Conservation (phyloP, 2,113 vertebrate species). For the Thryonomys swinderianus region DNA sequence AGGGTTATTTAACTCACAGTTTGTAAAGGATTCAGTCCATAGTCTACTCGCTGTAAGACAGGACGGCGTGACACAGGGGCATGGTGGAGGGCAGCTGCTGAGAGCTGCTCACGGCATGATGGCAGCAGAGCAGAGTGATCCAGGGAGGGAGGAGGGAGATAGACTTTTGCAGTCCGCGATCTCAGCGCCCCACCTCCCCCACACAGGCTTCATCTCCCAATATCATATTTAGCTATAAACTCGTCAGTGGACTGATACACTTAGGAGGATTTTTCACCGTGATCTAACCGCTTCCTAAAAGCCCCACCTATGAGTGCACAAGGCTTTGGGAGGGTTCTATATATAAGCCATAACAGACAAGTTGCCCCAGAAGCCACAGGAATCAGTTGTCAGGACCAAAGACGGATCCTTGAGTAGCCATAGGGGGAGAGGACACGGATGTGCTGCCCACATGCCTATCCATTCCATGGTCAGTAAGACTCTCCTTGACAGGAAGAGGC, state of each 20-base stretch:
- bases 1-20: background rate
- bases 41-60: background rate
- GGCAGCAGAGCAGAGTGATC: background rate
- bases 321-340: background rate
- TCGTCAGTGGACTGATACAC: background rate
- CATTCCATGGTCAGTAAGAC: background rate
- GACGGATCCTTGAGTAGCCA: background rate
- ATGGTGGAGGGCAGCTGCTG: background rate
- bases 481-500: background rate
- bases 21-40: background rate
- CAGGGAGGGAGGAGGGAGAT: background rate
- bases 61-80: background rate
- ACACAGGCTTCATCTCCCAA: background rate
- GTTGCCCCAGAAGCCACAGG: background rate
- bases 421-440: background rate
- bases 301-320: background rate
- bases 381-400: background rate
- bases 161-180: background rate
- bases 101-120: background rate
- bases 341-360: background rate
- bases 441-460: background rate
- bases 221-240: background rate
- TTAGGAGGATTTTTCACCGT: background rate
- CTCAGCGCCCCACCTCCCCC: background rate
- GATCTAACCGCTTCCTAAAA: background rate